Percentiles rank a stretch among this genome's conserved stretches.
Conservation (phyloP, 30 jellyfish, hydroid and myxozoan genomes). For the Morbakka virulenta region DNA sequence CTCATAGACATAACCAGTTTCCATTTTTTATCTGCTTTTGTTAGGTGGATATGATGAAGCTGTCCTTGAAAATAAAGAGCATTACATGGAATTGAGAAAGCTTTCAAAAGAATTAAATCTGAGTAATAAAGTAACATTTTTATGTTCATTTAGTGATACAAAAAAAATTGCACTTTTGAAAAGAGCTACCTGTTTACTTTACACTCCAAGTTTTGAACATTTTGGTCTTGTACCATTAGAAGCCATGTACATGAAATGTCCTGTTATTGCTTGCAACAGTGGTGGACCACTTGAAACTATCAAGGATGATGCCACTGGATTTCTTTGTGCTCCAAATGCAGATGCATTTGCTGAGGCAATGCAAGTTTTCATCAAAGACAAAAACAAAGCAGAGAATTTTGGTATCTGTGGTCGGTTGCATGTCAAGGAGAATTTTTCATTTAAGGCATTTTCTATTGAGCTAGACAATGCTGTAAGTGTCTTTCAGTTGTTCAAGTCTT, state of each 20-base stretch:
- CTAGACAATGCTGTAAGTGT: constrained; percentile 70
- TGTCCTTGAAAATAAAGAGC: constrained; percentile 80
- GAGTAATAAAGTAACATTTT: constrained; percentile 55
- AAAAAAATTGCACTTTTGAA: constrained; percentile 63
- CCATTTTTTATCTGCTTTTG: neutral
- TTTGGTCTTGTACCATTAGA: constrained; percentile 97
- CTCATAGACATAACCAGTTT: no score
- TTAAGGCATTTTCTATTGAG: constrained; percentile 62
- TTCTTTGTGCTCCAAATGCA: constrained; percentile 74
- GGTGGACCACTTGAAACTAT: constrained; percentile 99
- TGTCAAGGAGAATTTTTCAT: constrained; percentile 78
- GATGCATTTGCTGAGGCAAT: constrained; percentile 75
- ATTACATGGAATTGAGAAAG: constrained; percentile 66
- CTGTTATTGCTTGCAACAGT: constrained; percentile 91
- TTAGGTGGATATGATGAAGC: constrained; percentile 95
- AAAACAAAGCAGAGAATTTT: neutral
- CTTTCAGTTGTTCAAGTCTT: neutral
- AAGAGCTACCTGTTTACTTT: constrained; percentile 71
- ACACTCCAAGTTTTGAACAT: constrained; percentile 94
- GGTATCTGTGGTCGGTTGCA: constrained; percentile 78
- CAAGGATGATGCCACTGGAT: constrained; percentile 72
- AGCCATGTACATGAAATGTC: constrained; percentile 90
- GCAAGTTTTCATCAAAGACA: constrained; percentile 48
- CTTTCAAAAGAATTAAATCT: constrained; percentile 46
- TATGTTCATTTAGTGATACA: constrained; percentile 80